Base-by-base conservation (phyloP, 2,797 vertebrate genomes). In the Graptemys geographica region DNA sequence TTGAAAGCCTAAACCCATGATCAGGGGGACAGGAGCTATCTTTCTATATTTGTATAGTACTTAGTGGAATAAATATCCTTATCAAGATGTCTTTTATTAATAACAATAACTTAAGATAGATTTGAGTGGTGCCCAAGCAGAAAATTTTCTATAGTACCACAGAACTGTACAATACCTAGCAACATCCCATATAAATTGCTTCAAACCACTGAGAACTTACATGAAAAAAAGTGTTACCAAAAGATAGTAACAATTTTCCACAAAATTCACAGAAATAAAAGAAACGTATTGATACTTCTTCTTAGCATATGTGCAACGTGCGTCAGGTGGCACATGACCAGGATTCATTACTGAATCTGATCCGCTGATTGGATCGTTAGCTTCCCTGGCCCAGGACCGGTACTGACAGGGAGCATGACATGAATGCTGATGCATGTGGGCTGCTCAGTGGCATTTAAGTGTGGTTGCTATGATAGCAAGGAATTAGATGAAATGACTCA, bases 361-460 rank as follows among this genome's bases (percentile, higher is more conserved):
- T 23, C 21, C 1, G 21, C 21, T 55, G 53, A 55, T 23, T 55
- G 53, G 53, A 55, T 55, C 4, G 4, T 55, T 23, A 55, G 21
- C 53, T 53, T 55, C 19, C 53, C 53, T 55, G 53, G 53, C 21
- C 21, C 4, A 8, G 53, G 53, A 10, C 53, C 4, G 21, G 21
- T 23, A 55, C 53, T 55, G 53, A 23, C 19, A 55, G 21, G 21
- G 53, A 55, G 21, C 21, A 9, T 9, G 3, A 55, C 53, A 55
- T 23, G 53, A 55, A 55, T 55, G 53, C 53, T 53, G 53, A 55
- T 55, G 53, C 8, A 23, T 23, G 53, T 79, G n/a, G 27, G 85
- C 13, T 86, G 3, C 51, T 87, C 0, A 0, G 11, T 78, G 83
- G n/a, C 8, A 27, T 31, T 25, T 49, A 37, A 79, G 91, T 33